A percentile compares a stretch with the other conserved stretches of the same genome.
phyloP scores from a whole-genome alignment of 1,140 invertebrate species.

The Laupala kohalensis region DNA sequence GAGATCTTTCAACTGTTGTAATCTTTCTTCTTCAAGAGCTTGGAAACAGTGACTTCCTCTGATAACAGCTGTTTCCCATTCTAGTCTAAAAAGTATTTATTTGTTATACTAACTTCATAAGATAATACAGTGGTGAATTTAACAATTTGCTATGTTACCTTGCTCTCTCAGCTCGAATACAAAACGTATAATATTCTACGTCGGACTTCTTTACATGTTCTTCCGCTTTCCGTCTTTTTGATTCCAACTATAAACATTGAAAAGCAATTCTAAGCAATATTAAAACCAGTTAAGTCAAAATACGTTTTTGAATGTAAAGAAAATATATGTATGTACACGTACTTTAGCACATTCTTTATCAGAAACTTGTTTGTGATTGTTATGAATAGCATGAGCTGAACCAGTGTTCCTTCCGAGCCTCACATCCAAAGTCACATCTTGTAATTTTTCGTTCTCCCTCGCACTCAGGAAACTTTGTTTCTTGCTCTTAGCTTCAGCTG shows the following conservation, averaged over 20 bases:
- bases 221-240: slow-evolving; percentile 79
- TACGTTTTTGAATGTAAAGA: neutral
- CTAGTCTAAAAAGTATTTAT: slow-evolving; percentile 40
- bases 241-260: slow-evolving; percentile 49
- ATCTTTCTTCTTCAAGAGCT: slow-evolving; percentile 75
- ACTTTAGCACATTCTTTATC: slow-evolving; percentile 55
- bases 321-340: slow-evolving; percentile 13
- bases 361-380: slow-evolving; percentile 33
- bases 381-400: slow-evolving; percentile 17
- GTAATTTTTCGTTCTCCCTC: slow-evolving; percentile 76
- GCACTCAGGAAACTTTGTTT: slow-evolving; percentile 70
- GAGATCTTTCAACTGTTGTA: slow-evolving; percentile 66
- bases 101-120: neutral
- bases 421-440: slow-evolving; percentile 46
- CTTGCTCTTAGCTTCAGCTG: slow-evolving; percentile 72
- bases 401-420: slow-evolving; percentile 24
- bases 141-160: slow-evolving; percentile 33
- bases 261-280: neutral
- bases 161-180: slow-evolving; percentile 74
- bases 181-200: slow-evolving; percentile 84
- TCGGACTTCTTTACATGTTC: slow-evolving; percentile 80
- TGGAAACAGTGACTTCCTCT: slow-evolving; percentile 59
- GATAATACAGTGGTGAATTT: neutral
- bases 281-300: neutral
- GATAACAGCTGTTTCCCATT: slow-evolving; percentile 80